Evolutionary conservation across 2,113 vertebrate genomes (phyloP), one percentile per base, ranked within the genome.

Genomic region (Neolamprologus toae): DNA sequence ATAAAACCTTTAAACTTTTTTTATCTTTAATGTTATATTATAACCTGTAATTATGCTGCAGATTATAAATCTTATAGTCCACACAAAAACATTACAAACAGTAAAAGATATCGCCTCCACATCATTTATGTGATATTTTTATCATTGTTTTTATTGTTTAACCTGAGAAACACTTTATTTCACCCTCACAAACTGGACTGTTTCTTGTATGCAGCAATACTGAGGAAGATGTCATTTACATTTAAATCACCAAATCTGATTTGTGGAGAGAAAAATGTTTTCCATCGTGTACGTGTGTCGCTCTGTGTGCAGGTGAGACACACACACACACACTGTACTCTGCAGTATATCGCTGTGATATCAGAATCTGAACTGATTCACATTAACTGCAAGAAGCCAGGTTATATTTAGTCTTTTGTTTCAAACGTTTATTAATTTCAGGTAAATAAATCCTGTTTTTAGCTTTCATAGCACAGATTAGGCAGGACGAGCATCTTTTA

Each of bases 201-300:
- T 61, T 61, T 33, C 28, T 61, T 3, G 1, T 3, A 7, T 63
- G 2, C 16, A 63, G 59, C 16, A 4, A 19, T 0, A 63, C 28
- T 6, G 28, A 11, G 5, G 59, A 19, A 19, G 8, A 59, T 57
- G 3, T 7, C 9, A 3, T 33, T 63, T 4, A 63, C 28, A 33
- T 19, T 63, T 10, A 63, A 1, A 63, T 63, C 59, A 33, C 2
- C 31, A 4, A 63, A 0, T 0, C 59, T 63, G 28, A 0, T 61
- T 61, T 61, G 28, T 61, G 26, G 57, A 4, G 8, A 2, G 26
- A 31, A 9, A 33, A 31, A 33, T 17, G 8, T 33, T 19, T 19
- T 63, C 28, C 16, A 2, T 7, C 9, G 9, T 33, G 28, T 63
- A 3, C 59, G 16, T 63, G 16, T 31, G 8, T 6, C 1, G 9